Evolutionary conservation across 2,113 vertebrate genomes (phyloP).

Genomic region (Entelurus aequoreus): DNA sequence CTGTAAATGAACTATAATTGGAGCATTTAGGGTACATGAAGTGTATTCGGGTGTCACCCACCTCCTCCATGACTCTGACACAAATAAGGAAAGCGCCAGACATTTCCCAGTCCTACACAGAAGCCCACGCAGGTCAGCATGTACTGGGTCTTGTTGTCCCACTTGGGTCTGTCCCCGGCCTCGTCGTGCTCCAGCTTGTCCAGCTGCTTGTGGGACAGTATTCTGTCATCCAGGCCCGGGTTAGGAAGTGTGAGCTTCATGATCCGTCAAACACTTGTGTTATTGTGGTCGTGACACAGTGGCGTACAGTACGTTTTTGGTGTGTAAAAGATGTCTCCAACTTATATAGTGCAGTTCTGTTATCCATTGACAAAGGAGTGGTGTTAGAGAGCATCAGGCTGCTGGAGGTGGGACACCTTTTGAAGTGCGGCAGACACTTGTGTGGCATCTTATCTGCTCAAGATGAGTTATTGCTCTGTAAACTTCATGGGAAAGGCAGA

Average conservation of each 20-base stretch:
- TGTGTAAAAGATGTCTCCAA: constrained; percentile 8
- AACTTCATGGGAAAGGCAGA: not conserved
- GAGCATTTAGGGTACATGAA: no score
- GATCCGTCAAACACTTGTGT: constrained; percentile 12
- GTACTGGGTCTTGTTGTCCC: constrained; percentile 91
- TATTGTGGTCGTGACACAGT: constrained; percentile 6
- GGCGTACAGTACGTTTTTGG: constrained; percentile 1
- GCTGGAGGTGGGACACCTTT: constrained; percentile 17
- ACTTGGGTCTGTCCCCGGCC: constrained; percentile 78
- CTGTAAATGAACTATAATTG: no score
- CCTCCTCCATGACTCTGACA: constrained; percentile 94
- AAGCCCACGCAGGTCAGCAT: constrained; percentile 90
- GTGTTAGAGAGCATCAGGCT: constrained; percentile 11
- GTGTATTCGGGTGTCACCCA: constrained; percentile 40
- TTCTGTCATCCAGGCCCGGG: constrained; percentile 79
- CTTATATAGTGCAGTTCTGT: constrained; percentile 21
- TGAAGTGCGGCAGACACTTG: constrained; percentile 9
- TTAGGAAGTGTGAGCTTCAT: constrained; percentile 79
- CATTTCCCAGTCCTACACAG: constrained; percentile 87
- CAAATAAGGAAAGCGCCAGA: constrained; percentile 90
- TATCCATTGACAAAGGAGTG: constrained; percentile 31
- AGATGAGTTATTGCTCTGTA: not conserved
- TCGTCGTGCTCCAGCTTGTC: constrained; percentile 78
- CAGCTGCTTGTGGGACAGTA: constrained; percentile 76
- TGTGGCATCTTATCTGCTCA: constrained; percentile 17